Evolutionary conservation across 1,140 invertebrate species (phyloP), one percentile per base, ranked within the genome.

Genomic region (Brachionus rotundiformis): DNA sequence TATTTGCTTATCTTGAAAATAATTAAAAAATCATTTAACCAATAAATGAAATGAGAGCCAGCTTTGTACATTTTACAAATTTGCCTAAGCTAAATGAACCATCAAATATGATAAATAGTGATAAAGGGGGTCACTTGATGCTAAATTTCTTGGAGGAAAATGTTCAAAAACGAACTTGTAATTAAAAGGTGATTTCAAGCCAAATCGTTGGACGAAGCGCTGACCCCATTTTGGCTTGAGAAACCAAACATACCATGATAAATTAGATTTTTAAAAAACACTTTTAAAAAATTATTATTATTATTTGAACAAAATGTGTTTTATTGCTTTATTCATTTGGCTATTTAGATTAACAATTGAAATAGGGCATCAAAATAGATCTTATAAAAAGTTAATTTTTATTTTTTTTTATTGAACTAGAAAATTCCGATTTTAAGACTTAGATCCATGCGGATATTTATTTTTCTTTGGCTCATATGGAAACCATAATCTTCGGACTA

Each of bases 31-130:
- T 73, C 39, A 23, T 73, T 73, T 23, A 4, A 73, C n/a, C 39
- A 73, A 41, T 27, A 44, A 73, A 73, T 41, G 68, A 41, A 41
- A 73, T 23, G 13, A 16, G 16, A 41, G 39, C 16, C 16, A 68
- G 31, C 16, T 25, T 13, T 63, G 23, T 63, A 63, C 59, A 63
- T 63, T 63, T 63, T 63, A 63, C 59, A 63, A 63, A 63, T 63
- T 63, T 31, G 29, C 59, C 59, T 29, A 68, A 68, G 36, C 63
- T 68, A 68, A 68, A 68, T 68, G 63, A 68, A 68, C 63, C 63
- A 68, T 68, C 11, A 68, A 68, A 68, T 68, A 68, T 68, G 63
- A 68, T 31, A 68, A 33, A 68, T 31, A 36, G 63, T 33, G 23
- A 27, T 31, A 31, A 63, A 29, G 13, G 59, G 25, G 59, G 59